phyloP scores from a whole-genome alignment of 2,888 invertebrate species.

The Torymus aiolomorphi region DNA sequence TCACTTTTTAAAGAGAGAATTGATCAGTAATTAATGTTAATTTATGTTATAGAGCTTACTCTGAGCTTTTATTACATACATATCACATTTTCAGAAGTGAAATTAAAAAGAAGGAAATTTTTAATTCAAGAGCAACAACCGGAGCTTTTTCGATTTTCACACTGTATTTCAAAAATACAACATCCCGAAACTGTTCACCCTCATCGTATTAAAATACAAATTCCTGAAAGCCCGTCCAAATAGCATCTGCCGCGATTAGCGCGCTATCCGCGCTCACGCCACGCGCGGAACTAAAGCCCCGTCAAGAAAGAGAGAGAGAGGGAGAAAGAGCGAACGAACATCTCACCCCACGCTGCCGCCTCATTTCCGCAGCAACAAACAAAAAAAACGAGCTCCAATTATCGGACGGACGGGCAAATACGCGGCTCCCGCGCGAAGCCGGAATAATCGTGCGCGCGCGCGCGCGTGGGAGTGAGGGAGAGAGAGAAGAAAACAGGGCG shows the following conservation, averaged over 20 bases:
- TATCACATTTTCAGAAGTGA: no score
- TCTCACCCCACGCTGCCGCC: no score
- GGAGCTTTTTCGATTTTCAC: not conserved
- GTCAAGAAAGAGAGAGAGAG: slow-evolving; percentile 6
- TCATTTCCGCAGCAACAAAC: not conserved
- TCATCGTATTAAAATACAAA: no score
- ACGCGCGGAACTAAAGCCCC: slow-evolving; percentile 3
- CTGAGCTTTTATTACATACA: no score
- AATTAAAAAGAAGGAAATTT: no score
- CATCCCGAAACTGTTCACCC: no score
- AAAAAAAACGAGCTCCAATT: slow-evolving; percentile 36
- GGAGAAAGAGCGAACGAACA: not conserved
- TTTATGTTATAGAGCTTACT: no score
- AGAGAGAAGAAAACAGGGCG: not conserved
- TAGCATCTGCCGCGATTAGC: slow-evolving; percentile 16
- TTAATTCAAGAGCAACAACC: not conserved
- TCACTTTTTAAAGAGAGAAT: no score
- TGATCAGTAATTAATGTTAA: no score
- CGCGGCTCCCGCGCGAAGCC: slow-evolving; percentile 26
- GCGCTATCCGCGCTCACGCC: not conserved
- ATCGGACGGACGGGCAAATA: slow-evolving; percentile 33
- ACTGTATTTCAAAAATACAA: no score
- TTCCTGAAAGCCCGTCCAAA: no score
- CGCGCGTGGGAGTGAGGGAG: not conserved
- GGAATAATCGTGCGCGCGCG: slow-evolving; percentile 39